These are phyloP conservation scores for Linnaemya vulpina DNA, from an alignment of 2,888 invertebrate species.

Conservation along the genomic window DNA sequence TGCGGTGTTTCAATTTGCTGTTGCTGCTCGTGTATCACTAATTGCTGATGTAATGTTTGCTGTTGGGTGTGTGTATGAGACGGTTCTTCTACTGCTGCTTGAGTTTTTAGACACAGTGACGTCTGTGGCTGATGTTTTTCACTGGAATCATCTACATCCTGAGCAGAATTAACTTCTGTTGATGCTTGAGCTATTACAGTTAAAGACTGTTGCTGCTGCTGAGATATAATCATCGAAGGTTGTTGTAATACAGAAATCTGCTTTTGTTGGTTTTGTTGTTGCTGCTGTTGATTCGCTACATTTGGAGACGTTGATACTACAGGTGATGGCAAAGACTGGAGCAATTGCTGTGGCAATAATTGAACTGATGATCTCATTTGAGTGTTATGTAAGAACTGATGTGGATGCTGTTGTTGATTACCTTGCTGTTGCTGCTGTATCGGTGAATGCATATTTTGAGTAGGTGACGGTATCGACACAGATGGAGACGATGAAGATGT, in stretches of 20 bases:
- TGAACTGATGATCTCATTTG: constrained; percentile 76
- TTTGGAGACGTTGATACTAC: constrained; percentile 44
- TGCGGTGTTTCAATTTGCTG: constrained; percentile 56
- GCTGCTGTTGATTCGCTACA: constrained; percentile 31
- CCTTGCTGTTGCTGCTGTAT: constrained; percentile 75
- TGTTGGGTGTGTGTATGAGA: constrained; percentile 17
- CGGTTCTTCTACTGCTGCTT: constrained; percentile 31
- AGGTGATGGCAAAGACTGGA: constrained; percentile 68
- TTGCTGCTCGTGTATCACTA: constrained; percentile 17
- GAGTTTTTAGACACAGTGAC: constrained; percentile 19
- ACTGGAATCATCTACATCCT: background rate
- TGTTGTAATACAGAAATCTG: constrained; percentile 40
- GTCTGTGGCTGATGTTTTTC: constrained; percentile 20
- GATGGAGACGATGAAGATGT: constrained; percentile 82
- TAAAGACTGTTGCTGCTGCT: constrained; percentile 53
- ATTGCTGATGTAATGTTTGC: constrained; percentile 61
- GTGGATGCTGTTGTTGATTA: constrained; percentile 71
- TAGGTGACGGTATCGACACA: constrained; percentile 82
- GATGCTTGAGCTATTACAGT: constrained; percentile 64
- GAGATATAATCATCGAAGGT: constrained; percentile 43
- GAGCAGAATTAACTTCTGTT: constrained; percentile 36
- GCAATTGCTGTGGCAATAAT: constrained; percentile 75
- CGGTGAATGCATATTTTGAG: constrained; percentile 80
- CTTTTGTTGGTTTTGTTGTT: constrained; percentile 29
- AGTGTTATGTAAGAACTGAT: constrained; percentile 53